Conservation (phyloP, 2,797 vertebrate species). For the Okamejei kenojei region DNA sequence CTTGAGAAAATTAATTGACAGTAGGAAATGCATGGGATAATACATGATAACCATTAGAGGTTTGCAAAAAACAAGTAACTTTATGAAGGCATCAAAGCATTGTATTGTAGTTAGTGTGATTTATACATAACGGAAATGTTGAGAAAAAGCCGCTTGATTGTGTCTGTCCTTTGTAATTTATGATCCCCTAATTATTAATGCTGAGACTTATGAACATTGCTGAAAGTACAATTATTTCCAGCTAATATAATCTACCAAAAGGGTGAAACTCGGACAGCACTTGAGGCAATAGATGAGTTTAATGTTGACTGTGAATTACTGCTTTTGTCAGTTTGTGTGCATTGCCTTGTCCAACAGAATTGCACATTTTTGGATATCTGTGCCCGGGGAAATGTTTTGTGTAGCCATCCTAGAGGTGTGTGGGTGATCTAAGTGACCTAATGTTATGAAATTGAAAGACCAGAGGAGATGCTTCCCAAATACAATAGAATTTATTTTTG, state of each 20-base stretch:
- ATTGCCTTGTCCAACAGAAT: background rate
- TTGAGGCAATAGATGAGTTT: background rate
- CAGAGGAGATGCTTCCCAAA: background rate
- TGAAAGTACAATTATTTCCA: background rate
- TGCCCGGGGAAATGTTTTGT: background rate
- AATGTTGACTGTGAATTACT: background rate
- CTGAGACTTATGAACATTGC: background rate
- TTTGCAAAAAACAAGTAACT: too few relatives aligned
- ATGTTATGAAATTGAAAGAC: background rate
- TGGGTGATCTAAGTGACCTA: background rate
- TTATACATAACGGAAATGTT: background rate
- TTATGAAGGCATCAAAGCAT: background rate
- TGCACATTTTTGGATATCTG: background rate
- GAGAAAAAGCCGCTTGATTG: background rate
- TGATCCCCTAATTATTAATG: background rate
- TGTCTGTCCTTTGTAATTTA: background rate
- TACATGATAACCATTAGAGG: too few relatives aligned
- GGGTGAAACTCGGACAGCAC: background rate
- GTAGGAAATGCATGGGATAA: too few relatives aligned
- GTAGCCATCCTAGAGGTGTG: background rate
- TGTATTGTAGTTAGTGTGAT: background rate
- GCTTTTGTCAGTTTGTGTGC: background rate
- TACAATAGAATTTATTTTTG: background rate
- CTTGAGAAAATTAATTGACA: too few relatives aligned
- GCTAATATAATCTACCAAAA: background rate